Conservation (phyloP, 2,113 vertebrate species). For the Nerophis lumbriciformis region DNA sequence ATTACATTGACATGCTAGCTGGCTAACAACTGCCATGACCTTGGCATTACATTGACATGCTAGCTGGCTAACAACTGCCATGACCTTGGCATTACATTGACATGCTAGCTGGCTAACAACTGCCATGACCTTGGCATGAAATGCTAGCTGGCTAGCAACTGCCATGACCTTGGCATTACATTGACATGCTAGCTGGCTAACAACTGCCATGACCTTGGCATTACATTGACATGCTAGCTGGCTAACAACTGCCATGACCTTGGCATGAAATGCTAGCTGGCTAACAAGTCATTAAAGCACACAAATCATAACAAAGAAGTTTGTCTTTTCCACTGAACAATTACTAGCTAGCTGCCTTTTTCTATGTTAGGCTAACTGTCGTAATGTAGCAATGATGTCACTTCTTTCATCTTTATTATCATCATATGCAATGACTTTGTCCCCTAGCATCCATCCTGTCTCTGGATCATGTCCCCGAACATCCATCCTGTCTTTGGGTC, state of each 20-base stretch:
- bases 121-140: no score
- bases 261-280: background rate
- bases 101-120: background rate
- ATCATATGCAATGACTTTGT: no score
- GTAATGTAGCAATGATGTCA: no score
- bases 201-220: no score
- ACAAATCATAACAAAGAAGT: background rate
- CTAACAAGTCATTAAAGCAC: background rate
- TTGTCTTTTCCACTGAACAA: background rate
- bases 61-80: background rate
- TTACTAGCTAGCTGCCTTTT: background rate
- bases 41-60: no score
- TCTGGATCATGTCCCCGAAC: no score
- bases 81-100: no score
- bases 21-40: background rate
- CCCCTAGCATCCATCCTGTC: no score
- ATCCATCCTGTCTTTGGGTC: no score
- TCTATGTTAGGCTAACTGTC: no score
- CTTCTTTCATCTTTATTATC: no score
- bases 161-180: no score
- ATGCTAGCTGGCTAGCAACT: background rate
- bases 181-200: background rate
- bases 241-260: background rate
- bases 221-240: background rate
- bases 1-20: background rate